phyloP scores from a whole-genome alignment of 2,113 vertebrate genomes.

The Aspidoscelis tigris region DNA sequence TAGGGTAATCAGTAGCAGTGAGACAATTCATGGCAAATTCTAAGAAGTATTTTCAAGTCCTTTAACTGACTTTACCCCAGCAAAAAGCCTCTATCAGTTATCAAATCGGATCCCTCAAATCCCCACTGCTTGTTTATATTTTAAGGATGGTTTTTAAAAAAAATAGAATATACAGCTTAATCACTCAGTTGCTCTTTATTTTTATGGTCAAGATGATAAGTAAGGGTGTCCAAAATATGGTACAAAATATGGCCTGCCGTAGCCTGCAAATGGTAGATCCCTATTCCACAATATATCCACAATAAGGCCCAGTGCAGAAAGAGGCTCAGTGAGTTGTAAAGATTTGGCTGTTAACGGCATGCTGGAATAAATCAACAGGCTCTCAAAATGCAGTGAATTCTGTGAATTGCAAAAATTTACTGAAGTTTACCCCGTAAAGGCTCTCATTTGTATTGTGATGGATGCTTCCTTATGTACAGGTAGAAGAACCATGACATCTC shows the following conservation, averaged over 20 bases:
- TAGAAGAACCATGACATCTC: slow-evolving; percentile 43
- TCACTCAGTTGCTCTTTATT: too few relatives aligned
- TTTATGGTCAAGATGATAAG: too few relatives aligned
- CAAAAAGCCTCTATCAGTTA: not conserved
- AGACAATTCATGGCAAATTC: too few relatives aligned
- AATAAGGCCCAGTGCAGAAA: too few relatives aligned
- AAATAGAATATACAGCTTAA: too few relatives aligned
- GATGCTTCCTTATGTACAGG: not conserved
- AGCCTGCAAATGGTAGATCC: too few relatives aligned
- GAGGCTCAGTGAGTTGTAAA: too few relatives aligned
- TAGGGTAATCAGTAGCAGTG: too few relatives aligned
- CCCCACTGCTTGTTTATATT: not conserved
- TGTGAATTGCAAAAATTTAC: not conserved
- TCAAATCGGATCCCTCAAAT: not conserved
- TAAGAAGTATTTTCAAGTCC: not conserved
- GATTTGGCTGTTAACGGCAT: too few relatives aligned
- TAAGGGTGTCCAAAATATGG: too few relatives aligned
- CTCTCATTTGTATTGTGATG: not conserved
- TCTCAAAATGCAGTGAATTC: not conserved
- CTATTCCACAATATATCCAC: too few relatives aligned
- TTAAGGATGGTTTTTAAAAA: not conserved
- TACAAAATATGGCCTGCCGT: too few relatives aligned
- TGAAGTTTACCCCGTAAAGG: not conserved
- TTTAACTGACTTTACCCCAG: not conserved
- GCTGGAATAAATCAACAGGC: not conserved